phyloP scores from a whole-genome alignment of 1,140 invertebrate genomes.

The Drosophila erecta region DNA sequence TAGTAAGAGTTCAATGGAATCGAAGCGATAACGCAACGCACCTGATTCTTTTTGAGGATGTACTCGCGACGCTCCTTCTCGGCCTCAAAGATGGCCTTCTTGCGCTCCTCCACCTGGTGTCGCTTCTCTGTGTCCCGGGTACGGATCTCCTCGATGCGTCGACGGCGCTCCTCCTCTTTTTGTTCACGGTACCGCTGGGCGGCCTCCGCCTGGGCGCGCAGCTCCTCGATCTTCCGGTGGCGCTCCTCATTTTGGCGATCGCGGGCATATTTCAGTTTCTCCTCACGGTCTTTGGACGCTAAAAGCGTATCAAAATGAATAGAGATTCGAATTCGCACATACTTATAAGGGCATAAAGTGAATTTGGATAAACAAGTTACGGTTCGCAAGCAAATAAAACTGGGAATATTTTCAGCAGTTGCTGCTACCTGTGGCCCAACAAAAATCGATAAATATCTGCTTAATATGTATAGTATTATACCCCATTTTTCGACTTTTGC shows the following conservation, averaged over 20 bases:
- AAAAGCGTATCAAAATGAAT: constrained; percentile 3
- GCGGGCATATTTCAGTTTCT: constrained; percentile 88
- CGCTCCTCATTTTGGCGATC: constrained; percentile 94
- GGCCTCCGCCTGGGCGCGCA: constrained; percentile 92
- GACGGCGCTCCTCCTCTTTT: constrained; percentile 92
- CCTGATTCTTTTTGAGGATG: constrained; percentile 91
- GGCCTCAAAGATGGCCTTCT: constrained; percentile 93
- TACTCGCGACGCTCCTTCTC: constrained; percentile 93
- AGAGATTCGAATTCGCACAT: constrained; percentile 3
- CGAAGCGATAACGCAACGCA: background rate
- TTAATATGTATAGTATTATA: constrained; percentile 5
- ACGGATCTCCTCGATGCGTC: constrained; percentile 92
- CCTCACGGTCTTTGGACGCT: constrained; percentile 86
- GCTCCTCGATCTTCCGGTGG: constrained; percentile 93
- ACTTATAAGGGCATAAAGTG: constrained; percentile 19
- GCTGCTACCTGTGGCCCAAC: constrained; percentile 57
- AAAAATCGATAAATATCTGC: constrained; percentile 42
- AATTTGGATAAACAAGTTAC: constrained; percentile 24
- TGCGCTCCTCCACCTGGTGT: constrained; percentile 92
- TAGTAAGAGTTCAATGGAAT: background rate
- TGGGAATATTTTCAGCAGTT: constrained; percentile 20
- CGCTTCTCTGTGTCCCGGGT: constrained; percentile 91
- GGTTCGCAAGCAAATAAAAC: constrained; percentile 56
- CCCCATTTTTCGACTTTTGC: constrained; percentile 58
- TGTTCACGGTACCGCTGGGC: constrained; percentile 95